phyloP scores from a whole-genome alignment of 2,888 invertebrate species.

The Agrilus cyanescens region DNA sequence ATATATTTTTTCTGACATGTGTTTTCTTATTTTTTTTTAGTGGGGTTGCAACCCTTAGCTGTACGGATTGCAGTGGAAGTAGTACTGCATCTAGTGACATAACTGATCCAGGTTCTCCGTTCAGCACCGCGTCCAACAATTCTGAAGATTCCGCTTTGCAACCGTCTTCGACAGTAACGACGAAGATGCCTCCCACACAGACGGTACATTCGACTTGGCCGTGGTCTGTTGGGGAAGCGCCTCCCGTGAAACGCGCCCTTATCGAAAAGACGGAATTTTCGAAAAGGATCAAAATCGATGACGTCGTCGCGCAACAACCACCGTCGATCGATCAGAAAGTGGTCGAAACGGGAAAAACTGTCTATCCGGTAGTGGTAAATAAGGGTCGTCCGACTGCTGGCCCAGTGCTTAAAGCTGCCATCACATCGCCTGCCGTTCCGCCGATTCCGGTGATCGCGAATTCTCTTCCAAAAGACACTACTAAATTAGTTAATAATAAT shows the following conservation, averaged over 20 bases:
- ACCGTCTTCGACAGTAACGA: conserved; percentile 14
- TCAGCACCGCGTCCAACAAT: conserved; percentile 52
- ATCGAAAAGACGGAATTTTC: conserved; percentile 23
- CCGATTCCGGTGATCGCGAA: conserved; percentile 3
- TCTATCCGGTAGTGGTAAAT: no score
- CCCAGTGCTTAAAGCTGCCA: background rate
- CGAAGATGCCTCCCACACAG: conserved; percentile 30
- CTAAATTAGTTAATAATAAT: conserved; percentile 5
- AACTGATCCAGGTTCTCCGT: conserved; percentile 77
- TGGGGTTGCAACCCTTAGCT: conserved; percentile 72
- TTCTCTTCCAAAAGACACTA: background rate
- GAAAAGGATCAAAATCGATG: conserved; percentile 24
- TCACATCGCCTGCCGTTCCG: conserved; percentile 3
- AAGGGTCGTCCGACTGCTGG: background rate
- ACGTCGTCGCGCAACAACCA: conserved; percentile 12
- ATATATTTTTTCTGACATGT: background rate
- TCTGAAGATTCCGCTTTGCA: conserved; percentile 33
- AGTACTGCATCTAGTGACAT: conserved; percentile 59
- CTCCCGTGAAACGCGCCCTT: conserved; percentile 16
- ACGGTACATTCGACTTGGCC: conserved; percentile 24
- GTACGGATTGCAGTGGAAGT: conserved; percentile 55
- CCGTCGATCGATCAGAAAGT: conserved; percentile 4
- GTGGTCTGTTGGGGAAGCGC: conserved; percentile 20
- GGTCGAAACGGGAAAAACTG: background rate
- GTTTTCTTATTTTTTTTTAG: conserved; percentile 43